Percentiles rank a stretch among this genome's conserved stretches.
phyloP scores from a whole-genome alignment of 2,888 invertebrate species.

The Dynastes hyllus region DNA sequence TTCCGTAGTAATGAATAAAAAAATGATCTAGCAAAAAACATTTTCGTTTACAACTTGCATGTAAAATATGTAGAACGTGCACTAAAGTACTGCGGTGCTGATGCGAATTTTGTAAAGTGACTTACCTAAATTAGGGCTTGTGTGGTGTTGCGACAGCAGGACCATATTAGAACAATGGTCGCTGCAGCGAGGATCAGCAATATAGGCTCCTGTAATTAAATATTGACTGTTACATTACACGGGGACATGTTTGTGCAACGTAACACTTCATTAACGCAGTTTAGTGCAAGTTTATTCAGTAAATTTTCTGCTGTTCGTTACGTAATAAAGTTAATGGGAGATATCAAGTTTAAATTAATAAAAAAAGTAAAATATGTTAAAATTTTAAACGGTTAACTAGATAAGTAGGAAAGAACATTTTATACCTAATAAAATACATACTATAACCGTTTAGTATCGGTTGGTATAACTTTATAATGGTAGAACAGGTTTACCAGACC shows the following conservation, averaged over 20 bases:
- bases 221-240: slow-evolving; percentile 42
- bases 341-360: background rate
- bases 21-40: no score
- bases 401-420: no score
- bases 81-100: slow-evolving; percentile 32
- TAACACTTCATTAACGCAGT: slow-evolving; percentile 30
- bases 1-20: no score
- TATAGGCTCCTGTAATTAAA: slow-evolving; percentile 51
- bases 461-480: no score
- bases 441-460: no score
- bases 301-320: background rate
- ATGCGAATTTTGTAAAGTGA: slow-evolving; percentile 30
- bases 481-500: no score
- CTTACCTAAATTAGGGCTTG: slow-evolving; percentile 51
- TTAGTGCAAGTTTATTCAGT: slow-evolving; percentile 20
- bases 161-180: slow-evolving; percentile 52
- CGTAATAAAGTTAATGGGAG: background rate
- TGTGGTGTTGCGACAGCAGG: slow-evolving; percentile 51
- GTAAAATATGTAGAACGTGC: slow-evolving; percentile 6
- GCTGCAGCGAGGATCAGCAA: slow-evolving; percentile 51
- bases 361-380: background rate
- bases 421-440: no score
- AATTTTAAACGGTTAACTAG: background rate
- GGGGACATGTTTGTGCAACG: slow-evolving; percentile 40
- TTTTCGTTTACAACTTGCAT: no score